Evolutionary conservation across 1,140 invertebrate species (phyloP).

Genomic region (Paraescarpia echinospica): DNA sequence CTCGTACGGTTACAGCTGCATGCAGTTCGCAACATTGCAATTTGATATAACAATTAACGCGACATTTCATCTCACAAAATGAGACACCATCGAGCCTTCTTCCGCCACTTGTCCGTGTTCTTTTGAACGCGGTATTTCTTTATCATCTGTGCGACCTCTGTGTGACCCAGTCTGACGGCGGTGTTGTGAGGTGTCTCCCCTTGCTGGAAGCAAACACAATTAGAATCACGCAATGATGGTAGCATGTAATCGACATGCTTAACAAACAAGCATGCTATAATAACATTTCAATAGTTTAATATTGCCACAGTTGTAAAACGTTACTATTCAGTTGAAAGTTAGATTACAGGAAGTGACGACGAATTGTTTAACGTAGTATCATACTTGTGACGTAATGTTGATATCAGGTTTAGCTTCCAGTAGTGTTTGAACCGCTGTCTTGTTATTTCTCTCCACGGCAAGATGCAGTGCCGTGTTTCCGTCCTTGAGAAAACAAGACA

Average conservation of each 20-base stretch:
- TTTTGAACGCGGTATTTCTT: not conserved
- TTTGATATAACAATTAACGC: no score
- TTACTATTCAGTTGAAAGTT: not conserved
- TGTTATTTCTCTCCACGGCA: not conserved
- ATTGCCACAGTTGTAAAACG: not conserved
- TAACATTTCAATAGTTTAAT: not conserved
- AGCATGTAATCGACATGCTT: not conserved
- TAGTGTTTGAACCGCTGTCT: not conserved
- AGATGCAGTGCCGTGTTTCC: not conserved
- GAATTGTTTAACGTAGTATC: not conserved
- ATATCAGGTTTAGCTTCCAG: not conserved
- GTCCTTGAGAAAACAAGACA: not conserved
- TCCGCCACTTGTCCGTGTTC: not conserved
- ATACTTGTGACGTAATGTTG: not conserved
- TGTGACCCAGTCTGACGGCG: not conserved
- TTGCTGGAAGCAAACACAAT: not conserved
- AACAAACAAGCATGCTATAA: not conserved
- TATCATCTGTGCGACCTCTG: not conserved
- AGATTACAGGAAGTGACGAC: not conserved
- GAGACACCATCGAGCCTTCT: not conserved
- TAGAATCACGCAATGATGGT: not conserved
- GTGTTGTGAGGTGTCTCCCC: not conserved
- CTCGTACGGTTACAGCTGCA: no score
- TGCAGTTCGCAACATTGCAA: no score
- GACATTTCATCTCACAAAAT: no score